A percentile compares a stretch with the other conserved stretches of the same genome.
These are phyloP conservation scores for Hyles lineata DNA, from an alignment of 2,888 invertebrate species.

Conservation along the genomic window DNA sequence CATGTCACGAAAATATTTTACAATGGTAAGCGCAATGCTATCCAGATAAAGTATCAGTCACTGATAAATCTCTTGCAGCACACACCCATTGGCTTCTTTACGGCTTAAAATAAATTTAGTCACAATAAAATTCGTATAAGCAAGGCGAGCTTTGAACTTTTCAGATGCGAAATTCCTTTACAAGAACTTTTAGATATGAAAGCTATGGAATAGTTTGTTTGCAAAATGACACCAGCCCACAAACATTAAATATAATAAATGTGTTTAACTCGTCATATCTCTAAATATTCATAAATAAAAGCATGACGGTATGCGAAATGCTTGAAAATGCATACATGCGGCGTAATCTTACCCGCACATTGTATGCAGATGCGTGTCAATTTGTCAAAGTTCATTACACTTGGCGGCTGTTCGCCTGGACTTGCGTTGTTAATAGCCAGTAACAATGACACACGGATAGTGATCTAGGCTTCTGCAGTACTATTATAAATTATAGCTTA, in stretches of 20 bases:
- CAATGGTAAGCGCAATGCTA: too few relatives aligned
- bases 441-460: neutral
- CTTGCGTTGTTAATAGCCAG: neutral
- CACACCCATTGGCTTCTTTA: too few relatives aligned
- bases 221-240: neutral
- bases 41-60: too few relatives aligned
- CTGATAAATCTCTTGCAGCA: too few relatives aligned
- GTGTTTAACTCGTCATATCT: neutral
- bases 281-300: neutral
- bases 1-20: too few relatives aligned
- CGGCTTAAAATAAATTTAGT: too few relatives aligned
- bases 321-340: neutral
- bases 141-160: too few relatives aligned
- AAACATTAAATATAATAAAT: neutral
- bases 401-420: neutral
- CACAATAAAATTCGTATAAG: too few relatives aligned
- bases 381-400: neutral
- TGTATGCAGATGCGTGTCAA: slow-evolving; percentile 5
- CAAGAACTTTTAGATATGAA: too few relatives aligned
- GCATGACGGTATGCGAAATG: neutral
- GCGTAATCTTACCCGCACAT: slow-evolving; percentile 1
- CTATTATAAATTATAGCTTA: neutral
- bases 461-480: neutral
- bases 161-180: too few relatives aligned
- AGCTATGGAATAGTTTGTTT: neutral